Percentiles rank a stretch among this genome's conserved stretches.
These are phyloP conservation scores for Heliconius charithonia DNA, from an alignment of 2,888 invertebrate species.

Conservation along the genomic window DNA sequence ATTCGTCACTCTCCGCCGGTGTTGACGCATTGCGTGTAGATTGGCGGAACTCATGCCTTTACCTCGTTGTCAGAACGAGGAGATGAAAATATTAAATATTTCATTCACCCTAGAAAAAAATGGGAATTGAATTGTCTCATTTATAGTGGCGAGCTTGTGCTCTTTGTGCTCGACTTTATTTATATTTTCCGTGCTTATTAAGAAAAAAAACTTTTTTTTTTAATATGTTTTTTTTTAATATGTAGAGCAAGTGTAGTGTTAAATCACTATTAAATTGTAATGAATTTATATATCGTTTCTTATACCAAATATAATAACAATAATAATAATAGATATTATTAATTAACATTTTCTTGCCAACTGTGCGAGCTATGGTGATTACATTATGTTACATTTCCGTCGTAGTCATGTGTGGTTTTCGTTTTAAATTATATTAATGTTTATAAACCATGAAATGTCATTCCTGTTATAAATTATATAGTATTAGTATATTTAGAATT, in stretches of 20 bases:
- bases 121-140: too few species aligned
- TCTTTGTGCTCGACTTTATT: too few species aligned
- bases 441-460: constrained; percentile 13
- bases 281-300: background rate
- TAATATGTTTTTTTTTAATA: too few species aligned
- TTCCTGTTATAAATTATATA: background rate
- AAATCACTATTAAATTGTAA: background rate
- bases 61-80: too few species aligned
- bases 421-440: constrained; percentile 4
- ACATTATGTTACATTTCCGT: background rate
- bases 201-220: background rate
- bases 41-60: too few species aligned
- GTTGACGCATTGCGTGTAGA: too few species aligned
- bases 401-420: background rate
- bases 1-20: too few species aligned
- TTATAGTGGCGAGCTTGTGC: too few species aligned
- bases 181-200: background rate
- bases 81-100: too few species aligned
- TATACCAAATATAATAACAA: background rate
- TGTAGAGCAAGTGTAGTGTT: background rate
- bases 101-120: too few species aligned
- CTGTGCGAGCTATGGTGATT: background rate
- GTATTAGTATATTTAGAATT: background rate
- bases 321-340: background rate
- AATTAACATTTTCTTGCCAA: constrained; percentile 1